A percentile compares a stretch with the other conserved stretches of the same genome.
phyloP scores from a whole-genome alignment of 1,140 invertebrate genomes.

The Augochlora pura region DNA sequence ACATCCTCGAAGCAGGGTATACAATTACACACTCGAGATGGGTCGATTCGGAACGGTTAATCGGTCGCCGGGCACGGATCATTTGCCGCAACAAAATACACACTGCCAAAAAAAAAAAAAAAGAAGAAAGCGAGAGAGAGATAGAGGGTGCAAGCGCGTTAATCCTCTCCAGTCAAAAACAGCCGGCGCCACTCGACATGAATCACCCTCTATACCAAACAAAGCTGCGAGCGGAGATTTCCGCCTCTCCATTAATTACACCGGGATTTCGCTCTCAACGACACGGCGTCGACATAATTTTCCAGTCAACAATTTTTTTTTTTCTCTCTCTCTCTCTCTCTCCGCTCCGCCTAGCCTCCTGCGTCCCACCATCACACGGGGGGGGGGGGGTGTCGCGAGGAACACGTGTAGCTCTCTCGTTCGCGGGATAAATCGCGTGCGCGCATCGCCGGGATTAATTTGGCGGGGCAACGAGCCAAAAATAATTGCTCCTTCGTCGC shows the following conservation, averaged over 20 bases:
- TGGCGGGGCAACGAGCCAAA: not conserved
- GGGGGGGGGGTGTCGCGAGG: not conserved
- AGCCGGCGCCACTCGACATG: not conserved
- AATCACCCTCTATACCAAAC: not conserved
- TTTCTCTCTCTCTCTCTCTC: too few relatives aligned
- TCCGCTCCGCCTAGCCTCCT: too few relatives aligned
- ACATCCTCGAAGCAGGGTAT: too few relatives aligned
- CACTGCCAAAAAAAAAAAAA: too few relatives aligned
- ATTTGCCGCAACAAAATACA: too few relatives aligned
- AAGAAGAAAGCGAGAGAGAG: too few relatives aligned
- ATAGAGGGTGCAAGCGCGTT: not conserved
- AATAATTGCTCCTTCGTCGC: not conserved
- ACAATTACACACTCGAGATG: too few relatives aligned
- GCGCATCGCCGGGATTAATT: conserved; percentile 7
- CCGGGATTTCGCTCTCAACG: not conserved
- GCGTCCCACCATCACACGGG: too few relatives aligned
- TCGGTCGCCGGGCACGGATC: too few relatives aligned
- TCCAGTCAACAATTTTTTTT: conserved; percentile 10
- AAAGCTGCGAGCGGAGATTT: not conserved
- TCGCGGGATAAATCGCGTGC: conserved; percentile 7
- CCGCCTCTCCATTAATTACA: conserved; percentile 6
- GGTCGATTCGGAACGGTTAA: too few relatives aligned
- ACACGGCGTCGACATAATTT: not conserved
- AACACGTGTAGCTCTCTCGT: not conserved
- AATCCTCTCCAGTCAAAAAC: not conserved